phyloP scores from a whole-genome alignment of 1,140 invertebrate species.

The Drosophila persimilis region DNA sequence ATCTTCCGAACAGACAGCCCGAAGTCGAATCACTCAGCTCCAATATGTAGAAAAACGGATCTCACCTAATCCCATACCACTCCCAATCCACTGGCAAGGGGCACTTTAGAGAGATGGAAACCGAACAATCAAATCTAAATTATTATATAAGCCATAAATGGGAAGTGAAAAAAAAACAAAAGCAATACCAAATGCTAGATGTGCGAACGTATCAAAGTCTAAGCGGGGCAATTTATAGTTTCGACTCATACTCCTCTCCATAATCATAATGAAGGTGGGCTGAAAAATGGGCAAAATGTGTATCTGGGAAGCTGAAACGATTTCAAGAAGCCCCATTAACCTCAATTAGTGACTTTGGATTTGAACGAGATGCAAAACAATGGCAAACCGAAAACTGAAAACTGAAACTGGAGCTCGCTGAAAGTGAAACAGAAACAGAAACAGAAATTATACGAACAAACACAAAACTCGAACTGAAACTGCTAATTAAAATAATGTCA shows the following conservation, averaged over 20 bases:
- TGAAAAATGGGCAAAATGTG: slow-evolving; percentile 5
- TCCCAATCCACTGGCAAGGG: slow-evolving; percentile 17
- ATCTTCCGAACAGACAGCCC: too few relatives aligned
- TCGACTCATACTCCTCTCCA: not conserved
- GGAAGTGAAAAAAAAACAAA: slow-evolving; percentile 11
- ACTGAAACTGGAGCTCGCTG: slow-evolving; percentile 27
- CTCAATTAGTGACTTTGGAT: slow-evolving; percentile 79
- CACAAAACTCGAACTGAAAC: slow-evolving; percentile 26
- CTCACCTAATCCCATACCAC: not conserved
- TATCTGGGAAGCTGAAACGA: slow-evolving; percentile 48
- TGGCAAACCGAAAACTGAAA: slow-evolving; percentile 15
- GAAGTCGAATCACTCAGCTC: too few relatives aligned
- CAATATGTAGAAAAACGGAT: not conserved
- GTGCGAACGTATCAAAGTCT: slow-evolving; percentile 49
- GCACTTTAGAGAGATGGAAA: slow-evolving; percentile 36
- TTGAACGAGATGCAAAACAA: slow-evolving; percentile 46
- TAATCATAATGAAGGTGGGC: slow-evolving; percentile 35
- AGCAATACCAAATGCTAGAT: not conserved
- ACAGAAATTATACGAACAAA: slow-evolving; percentile 5
- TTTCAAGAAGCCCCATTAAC: slow-evolving; percentile 80
- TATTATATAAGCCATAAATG: slow-evolving; percentile 43
- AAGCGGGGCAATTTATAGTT: slow-evolving; percentile 31
- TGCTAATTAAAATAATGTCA: slow-evolving; percentile 82
- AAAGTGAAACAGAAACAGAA: slow-evolving; percentile 2
- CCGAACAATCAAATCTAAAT: slow-evolving; percentile 48